These are phyloP conservation scores for Sipha maydis DNA, from an alignment of 2,888 invertebrate species.

Conservation along the genomic window DNA sequence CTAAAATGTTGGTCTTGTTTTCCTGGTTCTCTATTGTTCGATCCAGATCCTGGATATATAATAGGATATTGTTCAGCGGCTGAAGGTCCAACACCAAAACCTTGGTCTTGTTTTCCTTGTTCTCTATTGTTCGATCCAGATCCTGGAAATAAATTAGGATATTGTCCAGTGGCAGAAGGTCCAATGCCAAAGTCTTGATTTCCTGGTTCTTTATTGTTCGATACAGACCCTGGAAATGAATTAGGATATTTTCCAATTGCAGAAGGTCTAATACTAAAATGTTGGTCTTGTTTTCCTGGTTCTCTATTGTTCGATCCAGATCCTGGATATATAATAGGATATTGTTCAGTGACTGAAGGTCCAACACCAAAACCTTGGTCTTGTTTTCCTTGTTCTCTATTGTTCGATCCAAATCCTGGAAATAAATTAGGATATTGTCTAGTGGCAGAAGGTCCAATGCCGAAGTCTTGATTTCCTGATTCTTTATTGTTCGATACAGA, in stretches of 20 bases:
- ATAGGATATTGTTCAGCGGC: not conserved
- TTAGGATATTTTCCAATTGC: not conserved
- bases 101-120: slow-evolving; percentile 14
- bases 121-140: not conserved
- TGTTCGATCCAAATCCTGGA: not conserved
- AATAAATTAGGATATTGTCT: not conserved
- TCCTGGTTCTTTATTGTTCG: not conserved
- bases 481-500: not conserved
- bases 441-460: not conserved
- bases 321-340: not conserved
- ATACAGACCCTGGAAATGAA: not conserved
- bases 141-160: not conserved
- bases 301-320: not conserved
- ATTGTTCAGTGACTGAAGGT: not conserved
- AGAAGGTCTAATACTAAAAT: not conserved
- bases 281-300: not conserved
- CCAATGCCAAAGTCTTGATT: not conserved
- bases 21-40: not conserved
- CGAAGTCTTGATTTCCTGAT: not conserved
- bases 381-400: slow-evolving; percentile 48
- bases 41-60: not conserved
- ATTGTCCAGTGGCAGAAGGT: not conserved
- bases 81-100: not conserved
- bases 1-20: not conserved
- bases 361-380: slow-evolving; percentile 13